These are phyloP conservation scores for Intellagama lesueurii DNA, from an alignment of 2,797 vertebrate genomes.

Conservation along the genomic window DNA sequence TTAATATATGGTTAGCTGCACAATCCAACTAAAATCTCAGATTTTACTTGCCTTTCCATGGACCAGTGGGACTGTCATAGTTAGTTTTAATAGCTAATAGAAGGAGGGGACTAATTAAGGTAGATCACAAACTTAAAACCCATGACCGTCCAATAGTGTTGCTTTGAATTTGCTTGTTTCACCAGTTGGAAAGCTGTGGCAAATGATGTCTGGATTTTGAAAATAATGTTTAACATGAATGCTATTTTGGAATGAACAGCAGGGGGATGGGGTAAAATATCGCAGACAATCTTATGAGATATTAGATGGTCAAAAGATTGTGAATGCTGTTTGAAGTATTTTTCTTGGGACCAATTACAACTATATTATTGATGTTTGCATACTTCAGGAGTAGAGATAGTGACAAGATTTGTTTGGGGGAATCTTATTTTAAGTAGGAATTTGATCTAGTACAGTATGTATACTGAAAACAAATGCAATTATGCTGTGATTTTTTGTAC, in stretches of 20 bases:
- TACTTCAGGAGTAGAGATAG: not conserved
- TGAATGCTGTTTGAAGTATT: not conserved
- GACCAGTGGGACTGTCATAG: constrained; percentile 61
- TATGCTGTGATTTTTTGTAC: not conserved
- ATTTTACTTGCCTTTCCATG: constrained; percentile 50
- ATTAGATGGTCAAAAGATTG: not conserved
- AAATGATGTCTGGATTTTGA: not conserved
- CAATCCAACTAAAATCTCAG: constrained; percentile 69
- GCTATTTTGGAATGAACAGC: not conserved
- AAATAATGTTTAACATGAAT: not conserved
- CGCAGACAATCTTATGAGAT: not conserved
- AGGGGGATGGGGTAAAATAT: not conserved
- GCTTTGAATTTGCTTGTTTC: too few relatives aligned
- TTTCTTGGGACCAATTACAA: not conserved
- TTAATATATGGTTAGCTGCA: constrained; percentile 61
- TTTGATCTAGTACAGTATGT: not conserved
- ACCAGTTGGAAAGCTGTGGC: not conserved
- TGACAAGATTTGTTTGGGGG: not conserved
- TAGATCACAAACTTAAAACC: constrained; percentile 31
- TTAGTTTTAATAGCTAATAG: constrained; percentile 51
- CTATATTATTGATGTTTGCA: not conserved
- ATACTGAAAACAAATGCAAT: not conserved
- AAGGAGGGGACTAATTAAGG: constrained; percentile 19
- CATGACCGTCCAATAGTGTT: too few relatives aligned
- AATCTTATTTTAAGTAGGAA: too few relatives aligned